Evolutionary conservation across 2,113 vertebrate genomes (phyloP).

Genomic region (Centrocercus urophasianus): DNA sequence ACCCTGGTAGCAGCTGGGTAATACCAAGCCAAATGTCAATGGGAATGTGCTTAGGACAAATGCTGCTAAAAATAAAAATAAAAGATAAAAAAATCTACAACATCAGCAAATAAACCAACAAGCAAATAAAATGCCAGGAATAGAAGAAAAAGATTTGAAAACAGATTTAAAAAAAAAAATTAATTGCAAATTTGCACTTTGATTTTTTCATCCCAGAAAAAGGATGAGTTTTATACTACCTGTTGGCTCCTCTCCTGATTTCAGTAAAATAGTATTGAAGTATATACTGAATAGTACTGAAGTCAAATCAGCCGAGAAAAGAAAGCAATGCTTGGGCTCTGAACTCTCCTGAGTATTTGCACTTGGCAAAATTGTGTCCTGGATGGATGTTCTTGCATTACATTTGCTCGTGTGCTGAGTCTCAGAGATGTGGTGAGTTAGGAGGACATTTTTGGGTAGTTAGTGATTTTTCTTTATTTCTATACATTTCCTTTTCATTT

Average conservation of each 20-base stretch:
- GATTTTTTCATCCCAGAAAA: background rate
- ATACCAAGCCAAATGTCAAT: background rate
- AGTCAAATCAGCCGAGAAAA: background rate
- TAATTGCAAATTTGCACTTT: background rate
- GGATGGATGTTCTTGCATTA: accelerated
- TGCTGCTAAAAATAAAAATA: background rate
- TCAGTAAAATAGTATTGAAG: background rate
- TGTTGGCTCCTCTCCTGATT: background rate
- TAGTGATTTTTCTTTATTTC: background rate
- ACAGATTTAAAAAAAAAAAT: background rate
- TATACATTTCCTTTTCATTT: background rate
- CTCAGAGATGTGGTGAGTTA: background rate
- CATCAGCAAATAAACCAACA: too few relatives aligned
- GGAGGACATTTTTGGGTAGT: background rate
- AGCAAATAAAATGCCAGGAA: background rate
- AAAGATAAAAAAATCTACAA: background rate
- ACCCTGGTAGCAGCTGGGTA: background rate
- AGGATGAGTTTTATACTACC: background rate
- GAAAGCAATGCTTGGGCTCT: background rate
- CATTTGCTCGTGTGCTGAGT: background rate
- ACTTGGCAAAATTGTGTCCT: background rate
- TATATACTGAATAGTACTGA: background rate
- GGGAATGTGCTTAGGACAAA: background rate
- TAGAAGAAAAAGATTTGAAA: background rate
- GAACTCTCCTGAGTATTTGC: background rate